These are phyloP conservation scores for Amaurobius ferox DNA, from an alignment of 2,888 invertebrate species.

Conservation along the genomic window DNA sequence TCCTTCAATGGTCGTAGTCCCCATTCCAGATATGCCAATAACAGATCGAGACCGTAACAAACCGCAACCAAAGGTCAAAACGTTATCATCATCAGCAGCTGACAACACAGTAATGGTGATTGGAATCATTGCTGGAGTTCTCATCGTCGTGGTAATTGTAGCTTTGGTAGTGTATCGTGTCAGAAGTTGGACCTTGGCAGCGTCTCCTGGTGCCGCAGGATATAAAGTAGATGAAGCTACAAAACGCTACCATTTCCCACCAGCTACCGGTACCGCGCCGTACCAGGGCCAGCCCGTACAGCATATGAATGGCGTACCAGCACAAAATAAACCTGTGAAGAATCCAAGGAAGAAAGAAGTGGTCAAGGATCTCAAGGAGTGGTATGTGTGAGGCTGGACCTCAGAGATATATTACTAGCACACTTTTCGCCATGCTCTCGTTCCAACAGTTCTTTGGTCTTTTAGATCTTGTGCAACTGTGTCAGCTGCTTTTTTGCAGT, in stretches of 20 bases:
- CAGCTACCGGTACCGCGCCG: slow-evolving; percentile 68
- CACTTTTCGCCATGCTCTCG: slow-evolving; percentile 28
- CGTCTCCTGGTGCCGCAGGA: slow-evolving; percentile 84
- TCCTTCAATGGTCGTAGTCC: slow-evolving; percentile 51
- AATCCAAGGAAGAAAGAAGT: slow-evolving; percentile 79
- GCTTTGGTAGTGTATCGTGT: slow-evolving; percentile 88
- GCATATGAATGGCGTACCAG: slow-evolving; percentile 79
- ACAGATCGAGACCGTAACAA: slow-evolving; percentile 73
- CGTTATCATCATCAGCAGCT: slow-evolving; percentile 85
- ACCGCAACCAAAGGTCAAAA: slow-evolving; percentile 76
- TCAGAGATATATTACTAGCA: background rate
- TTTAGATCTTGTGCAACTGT: slow-evolving; percentile 37
- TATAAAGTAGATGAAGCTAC: slow-evolving; percentile 95
- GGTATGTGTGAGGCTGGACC: slow-evolving; percentile 84
- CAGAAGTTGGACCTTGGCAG: slow-evolving; percentile 57
- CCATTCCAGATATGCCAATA: slow-evolving; percentile 62
- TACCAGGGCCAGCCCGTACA: slow-evolving; percentile 74
- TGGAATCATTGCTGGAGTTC: slow-evolving; percentile 91
- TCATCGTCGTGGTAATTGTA: slow-evolving; percentile 92
- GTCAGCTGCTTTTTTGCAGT: background rate
- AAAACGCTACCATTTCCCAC: slow-evolving; percentile 79
- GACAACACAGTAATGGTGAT: slow-evolving; percentile 88
- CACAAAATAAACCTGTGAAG: slow-evolving; percentile 81
- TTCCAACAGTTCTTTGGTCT: slow-evolving; percentile 66
- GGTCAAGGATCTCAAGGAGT: slow-evolving; percentile 96